These are phyloP conservation scores for Cheilosia impressa DNA, from an alignment of 2,888 invertebrate species.

Conservation along the genomic window DNA sequence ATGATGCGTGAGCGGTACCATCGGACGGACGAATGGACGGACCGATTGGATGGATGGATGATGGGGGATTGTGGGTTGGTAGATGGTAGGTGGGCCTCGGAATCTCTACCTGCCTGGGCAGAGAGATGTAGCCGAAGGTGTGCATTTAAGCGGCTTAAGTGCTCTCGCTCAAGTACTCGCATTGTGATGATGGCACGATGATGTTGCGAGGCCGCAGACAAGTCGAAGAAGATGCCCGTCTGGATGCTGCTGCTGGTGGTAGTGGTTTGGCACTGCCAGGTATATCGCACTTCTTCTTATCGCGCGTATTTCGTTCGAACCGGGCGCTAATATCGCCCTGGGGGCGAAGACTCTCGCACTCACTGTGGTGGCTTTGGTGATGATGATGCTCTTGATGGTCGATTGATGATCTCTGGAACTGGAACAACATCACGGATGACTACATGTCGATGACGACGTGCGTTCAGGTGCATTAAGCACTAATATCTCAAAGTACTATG, in stretches of 20 bases:
- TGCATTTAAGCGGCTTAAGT: constrained; percentile 73
- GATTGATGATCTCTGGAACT: constrained; percentile 60
- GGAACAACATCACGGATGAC: constrained; percentile 37
- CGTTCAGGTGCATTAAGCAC: constrained; percentile 66
- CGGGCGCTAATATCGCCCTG: constrained; percentile 70
- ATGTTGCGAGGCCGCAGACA: constrained; percentile 21
- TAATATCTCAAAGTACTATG: background rate
- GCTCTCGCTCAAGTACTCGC: constrained; percentile 67
- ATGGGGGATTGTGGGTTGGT: constrained; percentile 54
- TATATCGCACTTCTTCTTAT: constrained; percentile 27
- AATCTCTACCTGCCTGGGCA: constrained; percentile 45
- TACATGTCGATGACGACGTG: constrained; percentile 27
- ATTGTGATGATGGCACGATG: constrained; percentile 58
- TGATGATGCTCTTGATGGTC: constrained; percentile 52
- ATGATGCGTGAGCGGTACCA: constrained; percentile 65
- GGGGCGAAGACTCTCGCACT: constrained; percentile 64
- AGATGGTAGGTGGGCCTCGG: constrained; percentile 63
- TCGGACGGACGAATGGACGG: constrained; percentile 21
- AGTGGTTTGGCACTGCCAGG: constrained; percentile 4
- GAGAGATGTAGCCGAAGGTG: constrained; percentile 61
- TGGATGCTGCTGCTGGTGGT: constrained; percentile 16
- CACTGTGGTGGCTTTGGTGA: constrained; percentile 32
- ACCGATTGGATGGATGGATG: constrained; percentile 43
- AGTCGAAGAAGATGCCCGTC: constrained; percentile 19
- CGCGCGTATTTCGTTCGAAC: constrained; percentile 56